phyloP scores from a whole-genome alignment of 2,113 vertebrate species.

The Coreoperca whiteheadi region DNA sequence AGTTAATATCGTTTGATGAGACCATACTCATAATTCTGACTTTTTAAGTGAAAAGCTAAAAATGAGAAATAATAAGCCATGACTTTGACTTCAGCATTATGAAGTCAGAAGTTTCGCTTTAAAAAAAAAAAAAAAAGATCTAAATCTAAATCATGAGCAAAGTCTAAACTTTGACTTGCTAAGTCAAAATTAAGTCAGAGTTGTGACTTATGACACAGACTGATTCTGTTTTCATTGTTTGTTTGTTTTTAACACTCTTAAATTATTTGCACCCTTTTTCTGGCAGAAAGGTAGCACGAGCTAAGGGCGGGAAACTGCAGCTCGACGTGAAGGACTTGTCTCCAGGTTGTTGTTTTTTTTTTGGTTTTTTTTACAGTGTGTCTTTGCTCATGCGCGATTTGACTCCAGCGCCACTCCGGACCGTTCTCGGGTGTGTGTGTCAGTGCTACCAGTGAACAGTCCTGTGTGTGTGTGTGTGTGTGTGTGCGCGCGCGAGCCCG shows the following conservation, averaged over 20 bases:
- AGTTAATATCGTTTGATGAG: neutral
- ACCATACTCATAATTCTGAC: neutral
- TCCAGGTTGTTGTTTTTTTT: too few species aligned
- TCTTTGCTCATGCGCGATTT: conserved; percentile 55
- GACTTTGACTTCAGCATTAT: too few species aligned
- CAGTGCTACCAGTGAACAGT: neutral
- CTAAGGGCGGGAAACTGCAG: too few species aligned
- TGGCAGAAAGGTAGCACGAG: neutral
- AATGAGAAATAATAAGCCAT: neutral
- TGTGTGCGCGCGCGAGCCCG: neutral
- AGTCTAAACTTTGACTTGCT: too few species aligned
- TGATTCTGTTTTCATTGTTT: too few species aligned
- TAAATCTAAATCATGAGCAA: too few species aligned
- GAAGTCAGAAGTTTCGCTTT: too few species aligned
- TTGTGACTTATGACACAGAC: too few species aligned
- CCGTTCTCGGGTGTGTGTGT: neutral
- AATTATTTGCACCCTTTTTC: neutral
- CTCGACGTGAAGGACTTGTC: too few species aligned
- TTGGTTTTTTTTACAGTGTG: conserved; percentile 52
- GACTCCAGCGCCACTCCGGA: conserved; percentile 24
- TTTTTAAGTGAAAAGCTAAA: neutral
- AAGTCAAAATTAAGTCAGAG: too few species aligned
- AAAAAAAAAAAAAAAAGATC: too few species aligned
- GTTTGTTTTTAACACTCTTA: too few species aligned
- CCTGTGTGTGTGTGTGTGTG: neutral